Evolutionary conservation across 2,888 invertebrate species (phyloP), one percentile per base, ranked within the genome.

Genomic region (Caenorhabditis macrosperma): DNA sequence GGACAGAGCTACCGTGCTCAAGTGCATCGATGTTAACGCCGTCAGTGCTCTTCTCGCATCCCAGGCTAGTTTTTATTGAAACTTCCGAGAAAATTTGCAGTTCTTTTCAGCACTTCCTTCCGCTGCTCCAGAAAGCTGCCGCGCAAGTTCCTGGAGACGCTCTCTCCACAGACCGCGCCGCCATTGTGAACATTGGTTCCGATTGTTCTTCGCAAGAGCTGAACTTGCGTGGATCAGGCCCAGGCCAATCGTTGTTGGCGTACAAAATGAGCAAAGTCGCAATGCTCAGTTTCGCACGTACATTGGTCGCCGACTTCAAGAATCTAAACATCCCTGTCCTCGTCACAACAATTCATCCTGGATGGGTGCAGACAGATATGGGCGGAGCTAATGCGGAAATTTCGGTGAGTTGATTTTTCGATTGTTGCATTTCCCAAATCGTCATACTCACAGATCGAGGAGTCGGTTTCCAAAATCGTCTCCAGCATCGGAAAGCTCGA

Each of bases 151-250:
- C 60, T 12, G 60, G 60, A 3, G 76, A 77, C 44, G 28, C n/a
- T n/a, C 60, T 82, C 24, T 78, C 81, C 15, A 33, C 77, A 0
- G 52, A 78, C 20, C 52, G 82, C 17, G 77, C 84, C 0, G 84
- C 82, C 28, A 76, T 85, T 22, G 55, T 85, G 1, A 82, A 85
- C 44, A 85, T 85, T 30, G 82, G 80, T 3, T 80, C 80, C 17
- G 78, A 78, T 6, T 67, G 71, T 9, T 79, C 74, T 0, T 83
- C 82, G 0, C 80, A 82, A 44, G 63, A 59, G 10, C 60, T 68
- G 22, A 76, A 72, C 22, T 12, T 68, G 9, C 57, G 64, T 22
- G 76, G 76, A 33, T 64, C 76, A 7, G 64, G 64, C 15, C 60
- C 67, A 4, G 22, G 41, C 15, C 55, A 50, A n/a, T 44, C 44